These are phyloP conservation scores for Aptenodytes patagonicus DNA, from an alignment of 2,113 vertebrate species.

Conservation along the genomic window DNA sequence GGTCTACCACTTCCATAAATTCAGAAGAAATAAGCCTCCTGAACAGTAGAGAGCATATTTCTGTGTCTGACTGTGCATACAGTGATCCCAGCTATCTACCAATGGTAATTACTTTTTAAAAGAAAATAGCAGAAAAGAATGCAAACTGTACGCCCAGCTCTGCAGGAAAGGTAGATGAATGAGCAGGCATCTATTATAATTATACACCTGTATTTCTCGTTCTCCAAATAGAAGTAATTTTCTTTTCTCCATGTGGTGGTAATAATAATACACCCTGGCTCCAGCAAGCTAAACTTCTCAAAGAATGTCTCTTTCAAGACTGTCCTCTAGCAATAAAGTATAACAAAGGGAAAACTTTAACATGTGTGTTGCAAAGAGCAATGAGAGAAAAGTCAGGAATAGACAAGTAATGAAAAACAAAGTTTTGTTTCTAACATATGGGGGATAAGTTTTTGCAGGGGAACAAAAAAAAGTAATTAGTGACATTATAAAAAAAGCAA, in stretches of 20 bases:
- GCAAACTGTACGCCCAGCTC: not conserved
- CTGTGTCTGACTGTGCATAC: not conserved
- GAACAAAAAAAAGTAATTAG: not conserved
- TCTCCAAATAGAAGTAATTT: constrained; percentile 42
- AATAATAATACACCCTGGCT: constrained; percentile 29
- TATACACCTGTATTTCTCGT: constrained; percentile 48
- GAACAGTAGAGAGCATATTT: not conserved
- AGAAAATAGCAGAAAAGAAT: constrained; percentile 20
- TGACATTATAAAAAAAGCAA: not conserved
- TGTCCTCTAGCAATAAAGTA: constrained; percentile 34
- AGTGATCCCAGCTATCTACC: not conserved
- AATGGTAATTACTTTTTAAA: not conserved
- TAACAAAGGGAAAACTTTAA: constrained; percentile 14
- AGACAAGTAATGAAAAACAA: constrained; percentile 1
- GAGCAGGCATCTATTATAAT: constrained; percentile 15
- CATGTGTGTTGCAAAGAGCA: not conserved
- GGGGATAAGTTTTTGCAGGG: not conserved
- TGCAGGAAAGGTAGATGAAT: not conserved
- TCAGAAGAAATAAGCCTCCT: not conserved
- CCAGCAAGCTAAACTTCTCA: not conserved
- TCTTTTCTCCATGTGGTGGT: constrained; percentile 9
- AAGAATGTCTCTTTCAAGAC: constrained; percentile 10
- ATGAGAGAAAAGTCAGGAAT: not conserved
- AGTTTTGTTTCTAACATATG: constrained; percentile 17
- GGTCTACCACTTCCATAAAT: not conserved